phyloP scores from a whole-genome alignment of 1,140 invertebrate genomes.

The Zaprionus tsacasi region DNA sequence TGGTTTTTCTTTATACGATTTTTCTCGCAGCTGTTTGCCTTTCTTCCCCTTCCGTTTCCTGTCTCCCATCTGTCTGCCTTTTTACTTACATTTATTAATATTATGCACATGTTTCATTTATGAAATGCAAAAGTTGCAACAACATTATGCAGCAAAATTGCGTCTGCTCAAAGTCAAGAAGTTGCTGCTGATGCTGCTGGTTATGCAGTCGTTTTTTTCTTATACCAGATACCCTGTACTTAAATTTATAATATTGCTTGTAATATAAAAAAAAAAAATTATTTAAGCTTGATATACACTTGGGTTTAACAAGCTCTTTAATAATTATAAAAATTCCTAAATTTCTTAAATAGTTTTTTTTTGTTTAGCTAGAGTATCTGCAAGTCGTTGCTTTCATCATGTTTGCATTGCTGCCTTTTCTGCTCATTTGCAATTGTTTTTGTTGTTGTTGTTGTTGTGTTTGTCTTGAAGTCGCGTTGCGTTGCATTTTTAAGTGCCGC shows the following conservation, averaged over 20 bases:
- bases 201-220: not conserved
- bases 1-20: slow-evolving; percentile 26
- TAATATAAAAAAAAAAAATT: too few relatives aligned
- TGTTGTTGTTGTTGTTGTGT: not conserved
- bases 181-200: not conserved
- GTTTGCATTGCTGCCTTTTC: not conserved
- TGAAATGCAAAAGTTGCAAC: slow-evolving; percentile 74
- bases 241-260: too few relatives aligned
- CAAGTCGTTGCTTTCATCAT: not conserved
- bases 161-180: slow-evolving; percentile 9
- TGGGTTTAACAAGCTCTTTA: too few relatives aligned
- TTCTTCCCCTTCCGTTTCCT: too few relatives aligned
- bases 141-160: slow-evolving; percentile 51
- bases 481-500: slow-evolving; percentile 47
- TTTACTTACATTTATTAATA: slow-evolving; percentile 67
- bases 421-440: slow-evolving; percentile 17
- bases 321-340: too few relatives aligned
- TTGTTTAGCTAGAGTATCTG: slow-evolving; percentile 6
- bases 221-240: not conserved
- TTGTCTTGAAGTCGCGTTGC: not conserved
- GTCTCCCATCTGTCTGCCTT: slow-evolving; percentile 21
- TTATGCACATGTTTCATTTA: slow-evolving; percentile 82
- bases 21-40: slow-evolving; percentile 4
- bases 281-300: too few relatives aligned
- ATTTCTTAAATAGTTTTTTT: too few relatives aligned